These are phyloP conservation scores for Drosophila phalerata DNA, from an alignment of 2,888 invertebrate species.

Conservation along the genomic window DNA sequence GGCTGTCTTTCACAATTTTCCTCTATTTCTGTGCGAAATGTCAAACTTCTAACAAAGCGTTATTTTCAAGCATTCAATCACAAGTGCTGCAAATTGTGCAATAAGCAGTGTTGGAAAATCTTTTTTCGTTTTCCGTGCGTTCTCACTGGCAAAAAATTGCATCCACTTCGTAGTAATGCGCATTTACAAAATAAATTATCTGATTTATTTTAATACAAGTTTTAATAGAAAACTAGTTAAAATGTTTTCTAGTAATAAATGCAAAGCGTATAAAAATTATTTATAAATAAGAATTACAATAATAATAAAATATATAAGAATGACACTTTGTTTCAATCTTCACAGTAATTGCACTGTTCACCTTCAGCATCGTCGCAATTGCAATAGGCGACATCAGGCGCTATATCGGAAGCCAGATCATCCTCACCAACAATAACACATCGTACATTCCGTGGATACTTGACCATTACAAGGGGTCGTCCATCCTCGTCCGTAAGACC, in stretches of 20 bases:
- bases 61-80: not conserved
- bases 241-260: not conserved
- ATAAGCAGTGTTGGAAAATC: constrained; percentile 7
- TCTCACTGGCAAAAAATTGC: not conserved
- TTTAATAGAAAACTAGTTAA: not conserved
- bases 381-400: constrained; percentile 54
- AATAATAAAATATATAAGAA: constrained; percentile 21
- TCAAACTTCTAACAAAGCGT: not conserved
- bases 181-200: too few relatives aligned
- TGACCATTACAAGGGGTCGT: constrained; percentile 73
- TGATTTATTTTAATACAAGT: too few relatives aligned
- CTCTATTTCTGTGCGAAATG: not conserved
- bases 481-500: constrained; percentile 74
- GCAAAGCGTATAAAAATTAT: not conserved
- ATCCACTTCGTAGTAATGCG: too few relatives aligned
- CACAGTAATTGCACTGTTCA: constrained; percentile 37
- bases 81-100: not conserved
- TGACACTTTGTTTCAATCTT: not conserved
- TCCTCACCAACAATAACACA: constrained; percentile 74
- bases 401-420: constrained; percentile 66
- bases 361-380: constrained; percentile 46
- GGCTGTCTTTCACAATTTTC: not conserved
- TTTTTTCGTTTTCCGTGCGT: not conserved
- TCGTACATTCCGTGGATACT: constrained; percentile 75
- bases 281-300: not conserved